phyloP scores from a whole-genome alignment of 2,888 invertebrate species.

The Sinodicranocentrus sp. region DNA sequence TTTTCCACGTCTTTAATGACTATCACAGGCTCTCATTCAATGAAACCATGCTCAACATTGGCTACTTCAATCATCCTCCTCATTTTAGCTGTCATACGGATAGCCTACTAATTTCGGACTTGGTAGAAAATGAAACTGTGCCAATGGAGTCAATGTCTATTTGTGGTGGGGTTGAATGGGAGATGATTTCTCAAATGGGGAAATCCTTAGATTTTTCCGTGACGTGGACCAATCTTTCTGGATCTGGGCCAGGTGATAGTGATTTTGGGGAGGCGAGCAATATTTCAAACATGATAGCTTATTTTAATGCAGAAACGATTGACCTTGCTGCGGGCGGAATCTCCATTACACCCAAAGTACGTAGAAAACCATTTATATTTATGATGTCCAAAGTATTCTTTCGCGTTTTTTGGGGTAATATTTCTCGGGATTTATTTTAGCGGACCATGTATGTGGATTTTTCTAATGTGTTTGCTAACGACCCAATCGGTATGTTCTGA shows the following conservation, averaged over 20 bases:
- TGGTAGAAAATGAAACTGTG: neutral
- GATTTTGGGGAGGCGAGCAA: constrained; percentile 57
- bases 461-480: constrained; percentile 70
- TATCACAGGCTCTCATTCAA: constrained; percentile 60
- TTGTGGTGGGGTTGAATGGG: constrained; percentile 72
- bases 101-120: neutral
- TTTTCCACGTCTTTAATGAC: constrained; percentile 65
- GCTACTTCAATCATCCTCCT: constrained; percentile 71
- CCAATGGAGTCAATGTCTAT: neutral
- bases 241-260: constrained; percentile 17
- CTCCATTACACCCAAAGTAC: constrained; percentile 64
- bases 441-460: constrained; percentile 66
- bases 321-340: constrained; percentile 72
- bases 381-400: too few relatives aligned
- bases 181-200: constrained; percentile 70
- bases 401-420: too few relatives aligned
- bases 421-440: too few relatives aligned
- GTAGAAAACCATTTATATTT: too few relatives aligned
- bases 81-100: constrained; percentile 62
- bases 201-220: constrained; percentile 65
- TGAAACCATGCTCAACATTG: constrained; percentile 61
- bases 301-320: constrained; percentile 59
- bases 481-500: constrained; percentile 71
- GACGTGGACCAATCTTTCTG: constrained; percentile 64
- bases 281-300: constrained; percentile 68